Percentiles rank a stretch among this genome's conserved stretches.
Evolutionary conservation across 2,888 invertebrate genomes (phyloP).

Genomic region (Tinea semifulvella): DNA sequence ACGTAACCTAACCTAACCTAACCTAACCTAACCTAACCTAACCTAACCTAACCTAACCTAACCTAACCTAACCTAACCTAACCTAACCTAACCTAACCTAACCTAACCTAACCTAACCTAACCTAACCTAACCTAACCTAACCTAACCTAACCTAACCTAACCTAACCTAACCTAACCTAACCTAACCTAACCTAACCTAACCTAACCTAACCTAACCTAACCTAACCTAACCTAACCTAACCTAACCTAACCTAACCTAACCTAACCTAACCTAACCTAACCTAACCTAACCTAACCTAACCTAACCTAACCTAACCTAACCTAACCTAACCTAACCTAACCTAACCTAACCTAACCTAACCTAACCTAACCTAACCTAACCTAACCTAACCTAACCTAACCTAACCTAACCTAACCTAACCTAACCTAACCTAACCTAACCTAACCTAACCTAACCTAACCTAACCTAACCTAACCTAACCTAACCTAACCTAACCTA

Average conservation of each 20-base stretch:
- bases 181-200: slow-evolving; percentile 23
- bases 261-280: slow-evolving; percentile 21
- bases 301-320: slow-evolving; percentile 24
- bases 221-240: slow-evolving; percentile 20
- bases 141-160: slow-evolving; percentile 24
- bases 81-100: slow-evolving; percentile 22
- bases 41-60: slow-evolving; percentile 20
- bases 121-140: slow-evolving; percentile 25
- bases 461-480: slow-evolving; percentile 24
- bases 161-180: slow-evolving; percentile 23
- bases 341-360: slow-evolving; percentile 23
- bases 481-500: slow-evolving; percentile 23
- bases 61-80: slow-evolving; percentile 20
- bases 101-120: slow-evolving; percentile 21
- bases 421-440: slow-evolving; percentile 21
- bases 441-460: slow-evolving; percentile 25
- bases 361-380: slow-evolving; percentile 20
- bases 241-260: slow-evolving; percentile 22
- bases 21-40: slow-evolving; percentile 23
- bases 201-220: slow-evolving; percentile 20
- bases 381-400: slow-evolving; percentile 20
- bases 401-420: slow-evolving; percentile 22
- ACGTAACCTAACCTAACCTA: slow-evolving; percentile 22
- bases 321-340: slow-evolving; percentile 23
- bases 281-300: slow-evolving; percentile 25